Conservation (phyloP, 2,113 vertebrate genomes). For the Crotophaga sulcirostris region DNA sequence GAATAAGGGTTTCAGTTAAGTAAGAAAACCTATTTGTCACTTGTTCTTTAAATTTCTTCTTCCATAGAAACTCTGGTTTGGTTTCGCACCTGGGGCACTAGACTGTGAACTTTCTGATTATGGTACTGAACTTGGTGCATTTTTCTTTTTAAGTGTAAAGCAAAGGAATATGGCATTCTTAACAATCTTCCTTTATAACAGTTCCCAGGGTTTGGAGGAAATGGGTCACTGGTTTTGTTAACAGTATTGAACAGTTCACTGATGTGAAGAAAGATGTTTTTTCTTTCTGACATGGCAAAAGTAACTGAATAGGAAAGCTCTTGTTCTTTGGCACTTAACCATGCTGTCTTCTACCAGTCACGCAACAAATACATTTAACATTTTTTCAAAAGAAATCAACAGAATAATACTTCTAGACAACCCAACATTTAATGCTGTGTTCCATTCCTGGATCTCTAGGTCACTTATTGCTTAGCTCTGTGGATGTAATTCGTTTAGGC, state of each 20-base stretch:
- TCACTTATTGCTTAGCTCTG: neutral
- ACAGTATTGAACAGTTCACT: slow-evolving; percentile 11
- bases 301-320: slow-evolving; percentile 10
- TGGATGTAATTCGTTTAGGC: neutral
- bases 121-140: neutral
- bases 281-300: slow-evolving; percentile 21
- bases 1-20: neutral
- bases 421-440: neutral
- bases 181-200: neutral
- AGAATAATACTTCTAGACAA: neutral
- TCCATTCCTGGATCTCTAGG: neutral
- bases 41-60: neutral
- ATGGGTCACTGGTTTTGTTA: slow-evolving; percentile 34
- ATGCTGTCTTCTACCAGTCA: slow-evolving; percentile 25
- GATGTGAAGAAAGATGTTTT: neutral
- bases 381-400: neutral
- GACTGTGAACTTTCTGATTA: neutral
- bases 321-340: slow-evolving; percentile 33
- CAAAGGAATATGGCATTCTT: neutral
- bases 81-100: neutral
- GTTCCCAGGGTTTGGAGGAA: neutral
- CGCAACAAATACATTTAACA: slow-evolving; percentile 11
- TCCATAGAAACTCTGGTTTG: neutral
- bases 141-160: neutral
- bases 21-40: neutral